Conservation (phyloP, 2,888 invertebrate species). For the Baccha elongata region DNA sequence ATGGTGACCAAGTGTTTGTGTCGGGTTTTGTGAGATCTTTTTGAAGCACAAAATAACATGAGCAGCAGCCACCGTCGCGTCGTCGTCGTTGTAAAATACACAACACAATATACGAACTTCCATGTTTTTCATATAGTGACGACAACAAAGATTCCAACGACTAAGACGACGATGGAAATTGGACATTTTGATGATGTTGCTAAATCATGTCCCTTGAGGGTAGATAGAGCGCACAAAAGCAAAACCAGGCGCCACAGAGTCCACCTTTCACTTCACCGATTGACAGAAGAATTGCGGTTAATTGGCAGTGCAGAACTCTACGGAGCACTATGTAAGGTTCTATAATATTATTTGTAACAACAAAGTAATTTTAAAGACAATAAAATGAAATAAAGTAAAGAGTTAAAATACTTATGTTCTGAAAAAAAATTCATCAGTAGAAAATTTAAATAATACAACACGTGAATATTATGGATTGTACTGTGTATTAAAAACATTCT, state of each 20-base stretch:
- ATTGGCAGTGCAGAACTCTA: conserved; percentile 56
- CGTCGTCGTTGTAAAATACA: conserved; percentile 8
- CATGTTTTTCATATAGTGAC: conserved; percentile 56
- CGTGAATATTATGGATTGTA: neutral
- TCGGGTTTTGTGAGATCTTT: conserved; percentile 40
- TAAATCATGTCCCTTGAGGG: conserved; percentile 73
- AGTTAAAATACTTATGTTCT: neutral
- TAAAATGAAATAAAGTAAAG: neutral
- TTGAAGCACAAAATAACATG: conserved; percentile 22
- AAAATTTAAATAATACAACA: neutral
- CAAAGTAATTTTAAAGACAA: neutral
- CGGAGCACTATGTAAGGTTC: conserved; percentile 26
- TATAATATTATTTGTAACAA: neutral
- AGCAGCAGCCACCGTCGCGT: conserved; percentile 5
- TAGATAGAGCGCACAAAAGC: conserved; percentile 64
- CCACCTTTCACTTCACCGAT: conserved; percentile 67
- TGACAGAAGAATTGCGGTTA: conserved; percentile 71
- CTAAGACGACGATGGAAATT: conserved; percentile 24
- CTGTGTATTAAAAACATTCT: neutral
- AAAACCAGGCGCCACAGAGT: conserved; percentile 66
- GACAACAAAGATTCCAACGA: conserved; percentile 27
- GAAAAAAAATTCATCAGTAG: neutral
- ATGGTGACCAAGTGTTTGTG: conserved; percentile 62
- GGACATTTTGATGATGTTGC: conserved; percentile 65
- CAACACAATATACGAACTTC: conserved; percentile 37